Conservation (phyloP, 2,888 invertebrate genomes). For the Lasioglossum malachurum region DNA sequence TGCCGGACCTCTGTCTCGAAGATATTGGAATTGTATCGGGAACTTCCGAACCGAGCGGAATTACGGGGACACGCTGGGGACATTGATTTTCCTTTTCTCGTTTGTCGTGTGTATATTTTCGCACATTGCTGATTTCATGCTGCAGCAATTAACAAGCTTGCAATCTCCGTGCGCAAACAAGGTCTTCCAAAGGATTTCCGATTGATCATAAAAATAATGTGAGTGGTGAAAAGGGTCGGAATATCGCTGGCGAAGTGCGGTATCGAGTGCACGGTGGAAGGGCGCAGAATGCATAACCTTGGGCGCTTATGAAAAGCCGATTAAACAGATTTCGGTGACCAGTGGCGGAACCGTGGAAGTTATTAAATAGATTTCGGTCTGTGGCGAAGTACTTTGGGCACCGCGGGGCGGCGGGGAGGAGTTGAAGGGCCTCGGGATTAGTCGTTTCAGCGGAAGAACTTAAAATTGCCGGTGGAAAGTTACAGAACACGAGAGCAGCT, state of each 20-base stretch:
- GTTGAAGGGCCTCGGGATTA: neutral
- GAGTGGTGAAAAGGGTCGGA: neutral
- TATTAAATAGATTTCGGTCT: neutral
- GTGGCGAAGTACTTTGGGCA: neutral
- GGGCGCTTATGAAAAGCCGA: neutral
- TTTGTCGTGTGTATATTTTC: no score
- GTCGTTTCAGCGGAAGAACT: neutral
- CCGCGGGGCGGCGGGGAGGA: neutral
- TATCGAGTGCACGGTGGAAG: neutral
- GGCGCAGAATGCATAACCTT: neutral
- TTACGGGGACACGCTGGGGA: neutral
- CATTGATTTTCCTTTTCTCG: neutral
- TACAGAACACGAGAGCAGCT: neutral
- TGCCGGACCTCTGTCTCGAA: neutral
- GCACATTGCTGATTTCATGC: no score
- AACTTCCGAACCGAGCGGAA: neutral
- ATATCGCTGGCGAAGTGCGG: neutral
- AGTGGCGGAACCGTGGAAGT: neutral
- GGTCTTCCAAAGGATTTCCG: neutral
- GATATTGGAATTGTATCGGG: neutral
- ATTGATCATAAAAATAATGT: neutral
- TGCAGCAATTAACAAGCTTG: neutral
- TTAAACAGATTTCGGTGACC: constrained; percentile 1
- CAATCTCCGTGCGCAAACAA: neutral
- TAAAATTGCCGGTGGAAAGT: neutral